Evolutionary conservation across 1,140 invertebrate genomes (phyloP).

Genomic region (Battus philenor): DNA sequence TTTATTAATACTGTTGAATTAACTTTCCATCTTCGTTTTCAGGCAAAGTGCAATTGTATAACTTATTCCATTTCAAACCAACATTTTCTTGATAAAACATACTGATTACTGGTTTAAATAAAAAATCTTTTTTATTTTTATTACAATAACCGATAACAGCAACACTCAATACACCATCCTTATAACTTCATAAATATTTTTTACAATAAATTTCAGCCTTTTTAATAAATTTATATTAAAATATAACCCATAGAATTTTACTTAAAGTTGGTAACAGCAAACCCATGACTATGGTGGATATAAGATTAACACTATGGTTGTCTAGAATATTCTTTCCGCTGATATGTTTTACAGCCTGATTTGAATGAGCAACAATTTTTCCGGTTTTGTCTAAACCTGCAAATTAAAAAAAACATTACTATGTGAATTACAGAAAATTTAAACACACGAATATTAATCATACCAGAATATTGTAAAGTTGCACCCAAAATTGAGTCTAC

Average conservation of each 20-base stretch:
- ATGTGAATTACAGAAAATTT: constrained; percentile 1
- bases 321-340: constrained; percentile 87
- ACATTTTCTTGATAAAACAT: too few relatives aligned
- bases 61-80: too few relatives aligned
- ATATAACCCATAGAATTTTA: constrained; percentile 79
- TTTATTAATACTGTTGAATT: too few relatives aligned
- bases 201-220: constrained; percentile 1
- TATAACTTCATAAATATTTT: too few relatives aligned
- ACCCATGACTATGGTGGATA: constrained; percentile 86
- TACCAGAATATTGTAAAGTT: constrained; percentile 90
- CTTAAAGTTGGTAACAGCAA: constrained; percentile 84
- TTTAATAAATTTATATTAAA: constrained; percentile 16
- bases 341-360: constrained; percentile 84
- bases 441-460: constrained; percentile 9
- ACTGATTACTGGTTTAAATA: too few relatives aligned
- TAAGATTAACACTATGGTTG: constrained; percentile 93
- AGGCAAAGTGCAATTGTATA: too few relatives aligned
- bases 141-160: too few relatives aligned
- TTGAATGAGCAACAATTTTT: constrained; percentile 85
- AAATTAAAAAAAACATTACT: constrained; percentile 31
- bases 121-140: too few relatives aligned
- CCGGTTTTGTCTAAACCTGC: constrained; percentile 83
- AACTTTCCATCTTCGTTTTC: too few relatives aligned
- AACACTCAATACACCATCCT: too few relatives aligned
- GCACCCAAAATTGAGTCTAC: constrained; percentile 92